Conservation (phyloP, 2,113 vertebrate genomes). For the Galemys pyrenaicus region DNA sequence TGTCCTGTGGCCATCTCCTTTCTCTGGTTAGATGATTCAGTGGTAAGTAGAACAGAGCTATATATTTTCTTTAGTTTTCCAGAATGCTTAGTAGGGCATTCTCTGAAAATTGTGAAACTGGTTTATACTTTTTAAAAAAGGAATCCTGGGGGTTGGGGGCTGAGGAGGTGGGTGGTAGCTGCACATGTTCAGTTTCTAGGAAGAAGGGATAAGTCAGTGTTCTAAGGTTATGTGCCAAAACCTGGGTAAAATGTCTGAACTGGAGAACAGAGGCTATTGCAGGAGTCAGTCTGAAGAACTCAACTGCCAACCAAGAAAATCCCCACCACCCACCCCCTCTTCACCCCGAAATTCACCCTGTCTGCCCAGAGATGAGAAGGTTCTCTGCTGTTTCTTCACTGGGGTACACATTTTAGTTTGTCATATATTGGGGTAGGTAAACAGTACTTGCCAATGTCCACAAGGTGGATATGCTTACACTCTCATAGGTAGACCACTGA, state of each 20-base stretch:
- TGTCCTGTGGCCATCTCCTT: background rate
- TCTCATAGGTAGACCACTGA: background rate
- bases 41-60: background rate
- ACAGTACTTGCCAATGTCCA: background rate
- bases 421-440: background rate
- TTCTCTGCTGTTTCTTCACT: background rate
- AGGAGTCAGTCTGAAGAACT: background rate
- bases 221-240: background rate
- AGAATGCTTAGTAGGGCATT: background rate
- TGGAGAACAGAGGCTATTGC: background rate
- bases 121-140: background rate
- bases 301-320: background rate
- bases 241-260: background rate
- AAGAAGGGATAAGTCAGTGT: background rate
- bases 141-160: background rate
- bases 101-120: background rate
- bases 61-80: background rate
- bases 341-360: background rate
- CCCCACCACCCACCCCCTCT: background rate
- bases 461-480: background rate
- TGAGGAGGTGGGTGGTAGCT: background rate
- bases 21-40: background rate
- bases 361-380: too few species aligned
- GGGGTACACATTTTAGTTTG: rapidly evolving
- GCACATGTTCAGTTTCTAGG: background rate